phyloP scores from a whole-genome alignment of 2,113 vertebrate species.

The Oreochromis spilurus region DNA sequence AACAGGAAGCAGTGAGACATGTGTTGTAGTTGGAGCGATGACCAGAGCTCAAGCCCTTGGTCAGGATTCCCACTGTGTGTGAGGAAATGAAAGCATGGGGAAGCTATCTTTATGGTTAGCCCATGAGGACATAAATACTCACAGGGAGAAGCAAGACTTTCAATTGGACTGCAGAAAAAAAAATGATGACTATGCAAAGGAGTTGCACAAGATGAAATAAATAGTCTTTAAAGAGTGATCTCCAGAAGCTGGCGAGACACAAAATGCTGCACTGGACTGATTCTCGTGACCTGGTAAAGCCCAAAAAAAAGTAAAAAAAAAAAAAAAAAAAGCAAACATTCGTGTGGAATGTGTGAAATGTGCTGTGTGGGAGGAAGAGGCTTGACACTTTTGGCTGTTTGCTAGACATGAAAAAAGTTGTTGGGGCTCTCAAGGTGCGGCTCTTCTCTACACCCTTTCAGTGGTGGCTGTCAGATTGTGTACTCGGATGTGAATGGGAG shows the following conservation, averaged over 20 bases:
- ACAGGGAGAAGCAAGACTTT: conserved; percentile 42
- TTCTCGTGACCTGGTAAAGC: conserved; percentile 42
- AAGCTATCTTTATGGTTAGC: conserved; percentile 58
- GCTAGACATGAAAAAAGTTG: conserved; percentile 46
- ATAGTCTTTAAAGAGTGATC: not conserved
- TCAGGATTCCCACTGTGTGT: conserved; percentile 63
- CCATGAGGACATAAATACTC: conserved; percentile 57
- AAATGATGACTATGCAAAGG: conserved; percentile 57
- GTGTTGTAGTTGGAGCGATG: conserved; percentile 54
- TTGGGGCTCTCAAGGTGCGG: conserved; percentile 63
- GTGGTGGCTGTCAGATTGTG: conserved; percentile 34
- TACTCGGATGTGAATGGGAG: not conserved
- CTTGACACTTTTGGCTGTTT: conserved; percentile 61
- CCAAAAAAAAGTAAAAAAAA: not conserved
- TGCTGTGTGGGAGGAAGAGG: conserved; percentile 61
- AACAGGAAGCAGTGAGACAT: conserved; percentile 65
- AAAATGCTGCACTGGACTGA: conserved; percentile 6
- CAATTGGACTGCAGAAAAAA: conserved; percentile 39
- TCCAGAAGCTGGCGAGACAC: not conserved
- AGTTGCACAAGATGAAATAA: conserved; percentile 40
- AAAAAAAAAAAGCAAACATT: conserved; percentile 50
- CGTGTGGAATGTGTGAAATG: conserved; percentile 69
- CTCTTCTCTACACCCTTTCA: conserved; percentile 37
- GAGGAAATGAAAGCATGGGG: conserved; percentile 67
- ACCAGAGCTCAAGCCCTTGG: conserved; percentile 44